Evolutionary conservation across 2,888 invertebrate genomes (phyloP).

Genomic region (Malthinus seriepunctatus): DNA sequence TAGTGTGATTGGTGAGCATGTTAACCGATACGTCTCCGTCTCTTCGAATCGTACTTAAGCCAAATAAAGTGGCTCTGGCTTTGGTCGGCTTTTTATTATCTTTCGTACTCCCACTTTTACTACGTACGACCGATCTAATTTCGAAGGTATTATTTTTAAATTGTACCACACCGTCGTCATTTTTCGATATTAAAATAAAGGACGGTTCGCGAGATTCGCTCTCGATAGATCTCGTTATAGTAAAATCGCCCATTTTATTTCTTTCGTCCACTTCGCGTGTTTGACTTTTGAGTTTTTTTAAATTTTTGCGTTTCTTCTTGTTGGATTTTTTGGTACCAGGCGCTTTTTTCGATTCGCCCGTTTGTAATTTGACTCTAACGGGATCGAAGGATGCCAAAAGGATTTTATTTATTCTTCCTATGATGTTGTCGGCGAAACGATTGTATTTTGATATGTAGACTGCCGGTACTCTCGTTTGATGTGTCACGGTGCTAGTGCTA

Average conservation of each 20-base stretch:
- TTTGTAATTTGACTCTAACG: constrained; percentile 74
- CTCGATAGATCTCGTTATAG: constrained; percentile 45
- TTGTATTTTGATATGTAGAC: constrained; percentile 82
- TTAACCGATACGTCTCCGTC: constrained; percentile 81
- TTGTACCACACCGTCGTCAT: constrained; percentile 19
- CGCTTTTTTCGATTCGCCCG: constrained; percentile 54
- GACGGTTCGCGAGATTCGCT: constrained; percentile 47
- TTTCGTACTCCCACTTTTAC: constrained; percentile 36
- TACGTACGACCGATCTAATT: constrained; percentile 32
- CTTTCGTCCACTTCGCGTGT: constrained; percentile 21
- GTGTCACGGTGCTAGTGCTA: constrained; percentile 7
- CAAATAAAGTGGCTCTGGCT: constrained; percentile 79
- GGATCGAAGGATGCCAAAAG: constrained; percentile 81
- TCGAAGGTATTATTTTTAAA: constrained; percentile 17
- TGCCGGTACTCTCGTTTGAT: constrained; percentile 60
- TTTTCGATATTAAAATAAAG: constrained; percentile 50
- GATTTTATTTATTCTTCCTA: constrained; percentile 80
- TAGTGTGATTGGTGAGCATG: constrained; percentile 78
- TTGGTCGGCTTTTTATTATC: constrained; percentile 60
- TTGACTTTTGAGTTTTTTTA: constrained; percentile 19
- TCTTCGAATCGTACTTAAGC: constrained; percentile 76
- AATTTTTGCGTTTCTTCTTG: constrained; percentile 28
- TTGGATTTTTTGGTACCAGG: constrained; percentile 48
- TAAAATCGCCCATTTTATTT: constrained; percentile 51
- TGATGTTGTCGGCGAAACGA: constrained; percentile 81